Conservation (phyloP, 1,140 invertebrate species). For the Meloidogyne floridensis region DNA sequence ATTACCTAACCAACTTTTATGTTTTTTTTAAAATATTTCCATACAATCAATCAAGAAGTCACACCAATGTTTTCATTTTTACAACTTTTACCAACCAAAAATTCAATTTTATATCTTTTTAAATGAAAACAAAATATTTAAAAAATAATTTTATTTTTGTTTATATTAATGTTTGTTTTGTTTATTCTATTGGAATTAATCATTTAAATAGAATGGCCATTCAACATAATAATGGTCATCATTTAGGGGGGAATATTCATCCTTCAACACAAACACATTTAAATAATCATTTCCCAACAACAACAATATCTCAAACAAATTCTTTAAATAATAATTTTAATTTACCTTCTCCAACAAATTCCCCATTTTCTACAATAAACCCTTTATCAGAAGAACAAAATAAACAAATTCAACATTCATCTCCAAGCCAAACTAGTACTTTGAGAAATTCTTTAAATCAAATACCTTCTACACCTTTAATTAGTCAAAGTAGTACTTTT, state of each 20-base stretch:
- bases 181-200: background rate
- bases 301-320: background rate
- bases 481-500: background rate
- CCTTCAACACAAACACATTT: background rate
- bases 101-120: background rate
- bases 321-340: background rate
- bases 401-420: background rate
- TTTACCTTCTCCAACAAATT: background rate
- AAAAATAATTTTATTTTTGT: background rate
- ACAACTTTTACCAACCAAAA: background rate
- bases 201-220: background rate
- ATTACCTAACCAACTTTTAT: background rate
- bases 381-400: background rate
- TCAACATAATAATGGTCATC: no score
- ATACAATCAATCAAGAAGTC: conserved; percentile 5
- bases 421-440: background rate
- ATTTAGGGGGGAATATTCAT: background rate
- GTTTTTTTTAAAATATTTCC: background rate
- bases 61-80: background rate
- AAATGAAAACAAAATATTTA: conserved; percentile 8
- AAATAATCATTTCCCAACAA: background rate
- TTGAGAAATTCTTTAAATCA: background rate
- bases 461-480: background rate
- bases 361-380: background rate
- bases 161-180: background rate